phyloP scores from a whole-genome alignment of 2,113 vertebrate genomes.

The Pholis gunnellus region DNA sequence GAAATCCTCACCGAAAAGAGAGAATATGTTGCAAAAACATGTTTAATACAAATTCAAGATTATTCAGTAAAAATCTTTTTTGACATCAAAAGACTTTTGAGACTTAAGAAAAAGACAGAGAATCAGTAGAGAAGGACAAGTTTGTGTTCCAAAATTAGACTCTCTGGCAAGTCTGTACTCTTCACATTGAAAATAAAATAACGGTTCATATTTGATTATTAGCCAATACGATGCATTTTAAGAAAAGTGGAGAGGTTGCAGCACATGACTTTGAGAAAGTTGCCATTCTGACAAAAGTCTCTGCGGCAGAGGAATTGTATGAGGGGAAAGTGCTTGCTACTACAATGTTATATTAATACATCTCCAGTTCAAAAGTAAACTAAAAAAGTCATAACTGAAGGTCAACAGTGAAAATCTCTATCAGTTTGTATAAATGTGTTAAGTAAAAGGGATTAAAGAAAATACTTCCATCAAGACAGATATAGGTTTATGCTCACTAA shows the following conservation, averaged over 20 bases:
- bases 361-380: conserved; percentile 11
- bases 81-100: not conserved
- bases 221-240: too few species aligned
- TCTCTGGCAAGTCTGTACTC: not conserved
- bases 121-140: not conserved
- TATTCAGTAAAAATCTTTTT: too few species aligned
- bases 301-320: not conserved
- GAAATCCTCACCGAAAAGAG: too few species aligned
- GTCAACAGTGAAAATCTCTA: not conserved
- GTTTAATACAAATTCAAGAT: too few species aligned
- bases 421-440: not conserved
- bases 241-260: not conserved
- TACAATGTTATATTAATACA: not conserved
- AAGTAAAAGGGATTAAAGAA: not conserved
- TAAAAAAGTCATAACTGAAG: conserved; percentile 40
- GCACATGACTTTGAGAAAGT: not conserved
- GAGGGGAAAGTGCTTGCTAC: not conserved
- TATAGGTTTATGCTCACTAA: too few species aligned
- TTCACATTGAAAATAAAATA: not conserved
- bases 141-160: not conserved
- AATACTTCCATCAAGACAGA: not conserved
- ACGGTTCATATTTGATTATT: too few species aligned
- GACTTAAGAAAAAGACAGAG: not conserved
- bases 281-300: not conserved
- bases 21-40: too few species aligned